phyloP scores from a whole-genome alignment of 2,888 invertebrate genomes.

The Boloria euphrosyne region DNA sequence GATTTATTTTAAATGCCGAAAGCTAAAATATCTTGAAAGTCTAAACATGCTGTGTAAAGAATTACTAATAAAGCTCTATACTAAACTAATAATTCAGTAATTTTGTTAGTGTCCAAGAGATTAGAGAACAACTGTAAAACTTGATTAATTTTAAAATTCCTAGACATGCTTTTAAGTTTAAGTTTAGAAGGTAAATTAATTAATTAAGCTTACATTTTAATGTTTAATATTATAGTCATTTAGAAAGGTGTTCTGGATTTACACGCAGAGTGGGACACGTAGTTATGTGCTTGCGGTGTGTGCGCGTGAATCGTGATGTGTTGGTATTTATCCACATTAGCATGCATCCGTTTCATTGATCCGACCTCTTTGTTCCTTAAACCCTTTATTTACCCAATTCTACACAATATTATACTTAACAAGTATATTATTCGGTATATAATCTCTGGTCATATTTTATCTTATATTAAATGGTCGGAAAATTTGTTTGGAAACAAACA shows the following conservation, averaged over 20 bases:
- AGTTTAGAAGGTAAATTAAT: neutral
- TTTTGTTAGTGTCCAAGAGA: no score
- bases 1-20: no score
- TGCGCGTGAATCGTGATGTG: constrained; percentile 59
- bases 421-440: neutral
- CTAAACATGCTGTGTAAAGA: no score
- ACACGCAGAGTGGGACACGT: constrained; percentile 27
- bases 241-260: constrained; percentile 25
- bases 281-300: constrained; percentile 39
- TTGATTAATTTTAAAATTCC: no score
- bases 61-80: no score
- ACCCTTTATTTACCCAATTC: constrained; percentile 52
- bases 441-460: neutral
- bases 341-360: constrained; percentile 74
- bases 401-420: constrained; percentile 26
- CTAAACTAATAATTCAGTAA: no score
- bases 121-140: no score
- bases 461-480: no score
- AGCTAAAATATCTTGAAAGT: no score
- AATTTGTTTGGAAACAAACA: no score
- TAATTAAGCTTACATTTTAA: neutral
- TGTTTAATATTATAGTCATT: constrained; percentile 5
- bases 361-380: constrained; percentile 66
- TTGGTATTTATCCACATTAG: constrained; percentile 75
- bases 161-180: no score